Conservation (phyloP, 2,888 invertebrate species). For the Lamproptera curius region DNA sequence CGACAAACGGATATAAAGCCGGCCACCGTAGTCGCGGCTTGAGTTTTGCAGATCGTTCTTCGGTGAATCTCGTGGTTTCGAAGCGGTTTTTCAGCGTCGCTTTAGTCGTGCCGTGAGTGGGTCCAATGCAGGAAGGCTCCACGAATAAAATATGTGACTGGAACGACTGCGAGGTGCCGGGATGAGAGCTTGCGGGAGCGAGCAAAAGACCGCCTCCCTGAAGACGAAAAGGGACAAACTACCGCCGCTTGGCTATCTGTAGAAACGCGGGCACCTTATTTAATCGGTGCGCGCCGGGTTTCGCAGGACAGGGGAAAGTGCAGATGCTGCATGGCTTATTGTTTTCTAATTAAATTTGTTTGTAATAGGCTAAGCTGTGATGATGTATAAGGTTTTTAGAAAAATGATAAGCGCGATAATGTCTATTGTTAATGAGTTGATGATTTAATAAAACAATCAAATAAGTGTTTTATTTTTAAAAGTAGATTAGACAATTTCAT, state of each 20-base stretch:
- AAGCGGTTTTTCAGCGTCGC: conserved; percentile 39
- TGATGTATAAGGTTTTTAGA: too few species aligned
- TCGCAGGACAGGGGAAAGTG: conserved; percentile 69
- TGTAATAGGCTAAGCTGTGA: too few species aligned
- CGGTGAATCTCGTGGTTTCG: conserved; percentile 12
- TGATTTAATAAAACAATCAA: too few species aligned
- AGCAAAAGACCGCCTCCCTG: conserved; percentile 36
- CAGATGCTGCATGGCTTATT: too few species aligned
- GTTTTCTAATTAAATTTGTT: too few species aligned
- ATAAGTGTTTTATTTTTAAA: too few species aligned
- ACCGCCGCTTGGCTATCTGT: conserved; percentile 64
- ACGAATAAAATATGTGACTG: conserved; percentile 78
- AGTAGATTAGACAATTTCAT: too few species aligned
- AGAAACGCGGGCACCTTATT: conserved; percentile 77
- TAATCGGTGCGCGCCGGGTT: conserved; percentile 76
- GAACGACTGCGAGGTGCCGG: conserved; percentile 74
- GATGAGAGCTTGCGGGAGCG: conserved; percentile 56
- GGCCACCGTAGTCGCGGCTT: conserved; percentile 36
- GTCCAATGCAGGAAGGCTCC: conserved; percentile 71
- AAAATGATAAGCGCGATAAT: not conserved
- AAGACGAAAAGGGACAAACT: conserved; percentile 40
- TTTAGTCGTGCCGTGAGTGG: conserved; percentile 59
- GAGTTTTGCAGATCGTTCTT: conserved; percentile 15
- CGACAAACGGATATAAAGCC: conserved; percentile 49
- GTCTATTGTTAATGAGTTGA: not conserved